A percentile compares a stretch with the other conserved stretches of the same genome.
Conservation (phyloP, 2,888 invertebrate genomes). For the Yponomeuta malinellus region DNA sequence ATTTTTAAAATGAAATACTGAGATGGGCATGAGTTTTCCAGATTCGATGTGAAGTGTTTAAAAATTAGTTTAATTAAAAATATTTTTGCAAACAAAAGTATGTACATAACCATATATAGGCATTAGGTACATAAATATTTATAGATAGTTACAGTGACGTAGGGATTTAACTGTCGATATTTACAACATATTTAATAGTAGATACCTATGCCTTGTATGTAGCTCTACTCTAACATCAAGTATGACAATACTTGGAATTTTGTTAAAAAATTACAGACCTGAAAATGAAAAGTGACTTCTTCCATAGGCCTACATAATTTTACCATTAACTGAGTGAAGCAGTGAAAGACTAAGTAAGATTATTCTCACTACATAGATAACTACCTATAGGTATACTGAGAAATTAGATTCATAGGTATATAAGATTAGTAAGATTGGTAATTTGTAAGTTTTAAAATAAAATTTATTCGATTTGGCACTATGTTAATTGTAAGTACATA, state of each 20-base stretch:
- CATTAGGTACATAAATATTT: not conserved
- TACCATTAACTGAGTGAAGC: not conserved
- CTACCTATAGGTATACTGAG: not conserved
- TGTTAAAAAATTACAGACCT: not conserved
- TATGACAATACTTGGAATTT: not conserved
- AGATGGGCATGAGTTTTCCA: not conserved
- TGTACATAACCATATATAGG: not conserved
- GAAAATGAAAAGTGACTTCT: not conserved
- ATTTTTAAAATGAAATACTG: not conserved
- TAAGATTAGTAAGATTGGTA: not conserved
- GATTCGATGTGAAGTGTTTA: not conserved
- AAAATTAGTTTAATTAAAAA: no score
- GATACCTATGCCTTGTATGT: not conserved
- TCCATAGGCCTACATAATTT: not conserved
- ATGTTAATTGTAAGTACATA: not conserved
- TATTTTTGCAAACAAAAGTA: no score
- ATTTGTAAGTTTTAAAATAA: not conserved
- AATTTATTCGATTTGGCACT: not conserved
- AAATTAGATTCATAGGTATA: not conserved
- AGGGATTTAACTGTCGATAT: not conserved
- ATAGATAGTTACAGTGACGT: not conserved
- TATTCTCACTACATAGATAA: not conserved
- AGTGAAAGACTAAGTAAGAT: no score
- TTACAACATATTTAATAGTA: not conserved
- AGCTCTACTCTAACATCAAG: not conserved